These are phyloP conservation scores for Ptychochromis oligacanthus DNA, from an alignment of 2,113 vertebrate species.

Conservation along the genomic window DNA sequence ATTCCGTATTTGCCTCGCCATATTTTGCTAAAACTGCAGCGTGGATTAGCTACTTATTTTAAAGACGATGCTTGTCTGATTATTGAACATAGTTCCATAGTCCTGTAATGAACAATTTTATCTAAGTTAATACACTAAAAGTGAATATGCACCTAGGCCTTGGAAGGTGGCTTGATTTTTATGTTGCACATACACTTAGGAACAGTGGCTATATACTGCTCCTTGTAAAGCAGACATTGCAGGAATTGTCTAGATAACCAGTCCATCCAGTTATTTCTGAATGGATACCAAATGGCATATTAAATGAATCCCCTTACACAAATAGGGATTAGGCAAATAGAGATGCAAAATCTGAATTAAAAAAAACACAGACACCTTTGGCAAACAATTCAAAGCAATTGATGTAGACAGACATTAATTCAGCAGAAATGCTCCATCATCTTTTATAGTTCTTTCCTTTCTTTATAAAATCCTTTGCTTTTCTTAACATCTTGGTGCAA, in stretches of 20 bases:
- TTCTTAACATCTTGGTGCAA: background rate
- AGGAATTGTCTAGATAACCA: background rate
- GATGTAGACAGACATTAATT: background rate
- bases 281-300: background rate
- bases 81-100: background rate
- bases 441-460: background rate
- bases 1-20: conserved; percentile 5
- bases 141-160: background rate
- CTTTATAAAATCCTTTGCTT: background rate
- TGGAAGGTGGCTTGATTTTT: background rate
- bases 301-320: background rate
- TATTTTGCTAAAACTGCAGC: conserved; percentile 16
- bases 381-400: background rate
- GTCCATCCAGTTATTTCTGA: conserved; percentile 10
- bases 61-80: background rate
- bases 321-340: background rate
- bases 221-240: background rate
- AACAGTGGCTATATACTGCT: background rate
- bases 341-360: background rate
- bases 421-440: background rate
- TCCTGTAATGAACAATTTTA: background rate
- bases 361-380: background rate
- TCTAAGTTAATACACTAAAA: background rate
- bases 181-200: background rate
- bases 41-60: background rate